phyloP scores from a whole-genome alignment of 2,113 vertebrate genomes.

The Ailuropoda melanoleuca region DNA sequence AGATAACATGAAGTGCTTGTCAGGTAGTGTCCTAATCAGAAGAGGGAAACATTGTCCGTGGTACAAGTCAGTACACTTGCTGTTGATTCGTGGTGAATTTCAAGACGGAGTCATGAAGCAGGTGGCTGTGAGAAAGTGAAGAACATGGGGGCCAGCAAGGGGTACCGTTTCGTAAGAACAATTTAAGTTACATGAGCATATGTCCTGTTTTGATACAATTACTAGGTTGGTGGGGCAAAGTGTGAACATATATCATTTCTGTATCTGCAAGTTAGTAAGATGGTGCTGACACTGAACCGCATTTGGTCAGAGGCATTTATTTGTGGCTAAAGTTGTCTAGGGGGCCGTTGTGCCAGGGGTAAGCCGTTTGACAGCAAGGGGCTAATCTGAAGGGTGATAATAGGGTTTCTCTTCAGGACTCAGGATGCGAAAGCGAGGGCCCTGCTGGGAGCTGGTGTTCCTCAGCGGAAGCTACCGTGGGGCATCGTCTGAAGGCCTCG shows the following conservation, averaged over 20 bases:
- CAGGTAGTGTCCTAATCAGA: neutral
- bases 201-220: neutral
- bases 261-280: neutral
- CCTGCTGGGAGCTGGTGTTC: neutral
- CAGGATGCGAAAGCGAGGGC: neutral
- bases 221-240: neutral
- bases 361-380: neutral
- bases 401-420: neutral
- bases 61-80: neutral
- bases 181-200: neutral
- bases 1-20: neutral
- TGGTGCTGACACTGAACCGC: neutral
- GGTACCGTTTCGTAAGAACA: neutral
- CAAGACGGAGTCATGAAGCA: neutral
- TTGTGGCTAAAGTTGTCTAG: neutral
- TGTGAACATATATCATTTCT: neutral
- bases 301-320: neutral
- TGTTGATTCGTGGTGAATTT: neutral
- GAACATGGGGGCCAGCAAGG: neutral
- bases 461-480: neutral
- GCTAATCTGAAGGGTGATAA: neutral
- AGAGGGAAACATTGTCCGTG: neutral
- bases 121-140: neutral
- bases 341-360: neutral
- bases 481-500: neutral